Conservation (phyloP, 1,140 invertebrate species). For the Magallana angulata region DNA sequence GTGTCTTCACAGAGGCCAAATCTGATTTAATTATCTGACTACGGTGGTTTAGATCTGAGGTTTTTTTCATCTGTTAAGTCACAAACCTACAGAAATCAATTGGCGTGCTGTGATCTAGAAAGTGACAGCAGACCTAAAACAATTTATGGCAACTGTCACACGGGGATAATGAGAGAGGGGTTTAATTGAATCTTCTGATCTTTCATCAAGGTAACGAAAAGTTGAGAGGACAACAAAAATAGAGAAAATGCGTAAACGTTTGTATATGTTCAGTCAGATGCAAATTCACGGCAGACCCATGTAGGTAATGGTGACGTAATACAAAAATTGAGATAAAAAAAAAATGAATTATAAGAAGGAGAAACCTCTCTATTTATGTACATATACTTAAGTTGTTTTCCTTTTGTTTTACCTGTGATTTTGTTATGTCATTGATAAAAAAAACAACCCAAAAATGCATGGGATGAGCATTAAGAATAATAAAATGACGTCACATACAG, state of each 20-base stretch:
- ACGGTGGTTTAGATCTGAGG: not conserved
- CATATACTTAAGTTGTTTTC: not conserved
- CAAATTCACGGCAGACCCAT: no score
- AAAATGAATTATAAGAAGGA: not conserved
- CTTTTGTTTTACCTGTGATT: not conserved
- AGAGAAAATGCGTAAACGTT: no score
- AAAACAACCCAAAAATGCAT: no score
- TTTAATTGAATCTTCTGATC: not conserved
- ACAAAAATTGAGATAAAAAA: not conserved
- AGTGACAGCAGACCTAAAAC: not conserved
- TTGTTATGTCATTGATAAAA: no score
- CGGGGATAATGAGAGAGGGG: not conserved
- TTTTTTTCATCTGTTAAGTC: not conserved
- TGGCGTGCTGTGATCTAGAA: conserved; percentile 5
- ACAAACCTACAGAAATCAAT: conserved; percentile 19
- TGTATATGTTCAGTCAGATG: no score
- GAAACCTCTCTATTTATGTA: not conserved
- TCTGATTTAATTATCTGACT: conserved; percentile 12
- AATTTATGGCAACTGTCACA: not conserved
- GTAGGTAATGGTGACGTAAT: no score
- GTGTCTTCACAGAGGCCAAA: not conserved
- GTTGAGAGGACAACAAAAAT: no score
- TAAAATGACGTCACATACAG: no score
- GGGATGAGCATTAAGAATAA: no score
- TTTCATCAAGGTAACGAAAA: no score